Evolutionary conservation across 2,797 vertebrate species (phyloP), one percentile per base, ranked within the genome.

Genomic region (Falco columbarius): DNA sequence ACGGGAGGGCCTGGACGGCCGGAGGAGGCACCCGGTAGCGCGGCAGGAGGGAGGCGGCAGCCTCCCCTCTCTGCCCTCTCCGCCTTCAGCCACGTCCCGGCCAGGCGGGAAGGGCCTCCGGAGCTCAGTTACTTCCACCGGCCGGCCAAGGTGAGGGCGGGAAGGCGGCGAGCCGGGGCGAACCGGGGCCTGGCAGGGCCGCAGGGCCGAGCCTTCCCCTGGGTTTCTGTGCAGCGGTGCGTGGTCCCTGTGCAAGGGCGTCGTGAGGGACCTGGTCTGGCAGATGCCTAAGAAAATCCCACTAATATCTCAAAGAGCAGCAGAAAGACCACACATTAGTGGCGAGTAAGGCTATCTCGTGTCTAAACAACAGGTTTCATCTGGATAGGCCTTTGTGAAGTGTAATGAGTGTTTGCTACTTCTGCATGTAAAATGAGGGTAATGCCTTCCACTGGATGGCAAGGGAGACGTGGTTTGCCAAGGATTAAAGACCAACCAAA

Each of bases 81-180:
- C 2, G 77, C 97, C 71, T 98, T 97, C 94, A 93, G 98, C 94
- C 79, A 68, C 83, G 2, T 98, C 65, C 98, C 98, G 3, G 51
- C 93, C 38, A 58, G 93, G 10, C 98, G 94, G 62, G 94, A 55
- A 20, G 97, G 89, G 21, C 96, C 95, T 12, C 72, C 95, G 9
- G 97, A 98, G 79, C 96, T 95, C 77, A 98, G 97, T 88, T 98
- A 98, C 58, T 98, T 93, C 76, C 13, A 26, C 76, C 94, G 95
- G 51, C 49, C 42, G 67, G 20, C 52, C 67, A 77, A 94, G 97
- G 98, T 98, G 90, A 55, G 96, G 29, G 1, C 9, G 4, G 2
- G 29, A 11, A 8, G 27, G 24, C 27, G 12, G 21, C 1, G 12
- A 3, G 47, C 1, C 6, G 14, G 34, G 51, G 10, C 1, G 1